phyloP scores from a whole-genome alignment of 2,113 vertebrate genomes.

The Salvelinus fontinalis region DNA sequence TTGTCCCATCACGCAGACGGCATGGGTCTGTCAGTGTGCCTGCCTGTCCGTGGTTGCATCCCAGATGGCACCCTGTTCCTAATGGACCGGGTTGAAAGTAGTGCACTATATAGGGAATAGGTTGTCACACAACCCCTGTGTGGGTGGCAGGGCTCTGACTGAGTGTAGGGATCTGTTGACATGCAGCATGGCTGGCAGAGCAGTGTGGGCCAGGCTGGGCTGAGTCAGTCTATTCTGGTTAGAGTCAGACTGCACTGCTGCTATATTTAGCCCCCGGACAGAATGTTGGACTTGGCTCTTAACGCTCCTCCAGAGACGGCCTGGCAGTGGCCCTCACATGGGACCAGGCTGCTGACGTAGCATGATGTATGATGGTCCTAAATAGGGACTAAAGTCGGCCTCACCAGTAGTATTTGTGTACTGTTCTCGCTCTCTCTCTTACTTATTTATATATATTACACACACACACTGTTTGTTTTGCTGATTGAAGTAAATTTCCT shows the following conservation, averaged over 20 bases:
- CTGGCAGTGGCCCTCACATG: slow-evolving; percentile 9
- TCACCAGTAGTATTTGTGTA: background rate
- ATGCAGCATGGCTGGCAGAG: slow-evolving; percentile 15
- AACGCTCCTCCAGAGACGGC: slow-evolving; percentile 20
- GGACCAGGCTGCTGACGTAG: slow-evolving; percentile 14
- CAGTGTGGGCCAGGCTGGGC: slow-evolving; percentile 6
- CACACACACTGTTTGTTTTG: background rate
- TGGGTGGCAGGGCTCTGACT: too few species aligned
- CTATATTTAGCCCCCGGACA: slow-evolving; percentile 49
- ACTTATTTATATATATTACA: background rate
- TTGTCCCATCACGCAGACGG: background rate
- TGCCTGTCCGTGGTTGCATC: background rate
- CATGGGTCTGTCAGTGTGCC: slow-evolving; percentile 2
- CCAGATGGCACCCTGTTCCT: background rate
- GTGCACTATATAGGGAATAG: background rate
- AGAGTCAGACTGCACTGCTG: slow-evolving; percentile 12
- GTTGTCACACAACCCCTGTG: background rate
- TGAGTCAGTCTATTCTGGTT: slow-evolving; percentile 38
- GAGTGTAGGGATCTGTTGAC: slow-evolving; percentile 4
- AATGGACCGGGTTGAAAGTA: too few species aligned
- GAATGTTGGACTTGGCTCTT: slow-evolving; percentile 37
- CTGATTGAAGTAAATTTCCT: background rate
- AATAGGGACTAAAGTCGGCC: background rate
- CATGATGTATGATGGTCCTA: background rate
- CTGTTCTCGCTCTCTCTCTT: too few species aligned